Conservation (phyloP, 2,797 vertebrate genomes). For the Echiichthys vipera region DNA sequence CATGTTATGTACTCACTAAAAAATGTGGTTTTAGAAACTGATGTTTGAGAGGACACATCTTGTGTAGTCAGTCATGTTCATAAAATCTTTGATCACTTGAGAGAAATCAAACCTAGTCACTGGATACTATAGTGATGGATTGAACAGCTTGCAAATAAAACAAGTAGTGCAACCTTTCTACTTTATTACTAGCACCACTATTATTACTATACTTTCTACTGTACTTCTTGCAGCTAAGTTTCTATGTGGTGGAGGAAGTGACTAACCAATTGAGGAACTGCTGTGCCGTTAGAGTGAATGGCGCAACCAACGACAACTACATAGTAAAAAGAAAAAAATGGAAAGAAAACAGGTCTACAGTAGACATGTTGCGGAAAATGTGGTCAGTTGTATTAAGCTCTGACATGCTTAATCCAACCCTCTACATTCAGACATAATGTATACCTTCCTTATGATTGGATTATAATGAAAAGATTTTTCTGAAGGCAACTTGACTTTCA, state of each 20-base stretch:
- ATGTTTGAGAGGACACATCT: not conserved
- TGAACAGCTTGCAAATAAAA: not conserved
- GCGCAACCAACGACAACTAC: constrained; percentile 9
- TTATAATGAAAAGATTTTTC: not conserved
- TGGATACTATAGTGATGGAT: not conserved
- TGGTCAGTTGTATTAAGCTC: not conserved
- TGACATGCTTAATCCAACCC: not conserved
- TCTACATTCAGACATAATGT: not conserved
- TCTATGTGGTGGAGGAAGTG: constrained; percentile 39
- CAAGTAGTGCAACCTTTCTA: not conserved
- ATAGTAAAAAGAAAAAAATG: not conserved
- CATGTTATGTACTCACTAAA: not conserved
- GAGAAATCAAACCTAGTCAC: not conserved
- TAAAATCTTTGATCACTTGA: not conserved
- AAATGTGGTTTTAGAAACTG: not conserved
- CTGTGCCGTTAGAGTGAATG: not conserved
- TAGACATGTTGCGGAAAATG: not conserved
- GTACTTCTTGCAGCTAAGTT: not conserved
- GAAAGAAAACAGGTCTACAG: not conserved
- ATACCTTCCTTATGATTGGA: not conserved
- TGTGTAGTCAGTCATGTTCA: not conserved
- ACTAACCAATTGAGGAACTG: constrained; percentile 44
- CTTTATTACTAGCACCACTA: not conserved
- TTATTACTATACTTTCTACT: not conserved
- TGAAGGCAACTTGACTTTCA: not conserved